These are phyloP conservation scores for Saccopteryx leptura DNA, from an alignment of 2,113 vertebrate genomes.

Conservation along the genomic window DNA sequence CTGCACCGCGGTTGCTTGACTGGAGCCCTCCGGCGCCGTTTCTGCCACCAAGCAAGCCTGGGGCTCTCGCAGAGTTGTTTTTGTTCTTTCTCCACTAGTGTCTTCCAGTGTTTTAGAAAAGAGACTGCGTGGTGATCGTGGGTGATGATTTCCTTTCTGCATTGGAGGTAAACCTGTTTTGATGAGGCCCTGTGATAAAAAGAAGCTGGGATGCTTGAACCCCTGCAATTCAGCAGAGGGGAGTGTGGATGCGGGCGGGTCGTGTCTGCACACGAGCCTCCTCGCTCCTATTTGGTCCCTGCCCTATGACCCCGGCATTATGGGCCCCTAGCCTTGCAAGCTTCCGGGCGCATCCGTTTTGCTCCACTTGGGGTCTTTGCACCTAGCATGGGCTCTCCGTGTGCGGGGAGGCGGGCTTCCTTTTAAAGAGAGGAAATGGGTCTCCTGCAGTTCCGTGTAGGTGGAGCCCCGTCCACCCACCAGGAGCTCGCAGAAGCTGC, in stretches of 20 bases:
- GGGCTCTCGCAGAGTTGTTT: accelerated
- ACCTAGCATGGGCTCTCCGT: accelerated
- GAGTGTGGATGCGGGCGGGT: background rate
- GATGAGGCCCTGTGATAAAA: background rate
- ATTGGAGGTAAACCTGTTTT: background rate
- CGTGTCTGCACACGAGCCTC: too few relatives aligned
- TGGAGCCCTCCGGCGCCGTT: accelerated
- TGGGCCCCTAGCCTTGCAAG: accelerated
- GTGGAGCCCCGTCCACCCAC: background rate
- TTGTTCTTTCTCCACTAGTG: background rate
- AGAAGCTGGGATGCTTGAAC: background rate
- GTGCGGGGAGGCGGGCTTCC: background rate
- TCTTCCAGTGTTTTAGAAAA: background rate
- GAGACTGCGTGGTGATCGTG: background rate
- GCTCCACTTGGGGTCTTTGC: background rate
- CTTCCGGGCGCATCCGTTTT: background rate
- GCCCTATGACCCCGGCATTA: background rate
- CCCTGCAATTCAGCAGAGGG: background rate
- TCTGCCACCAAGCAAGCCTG: background rate
- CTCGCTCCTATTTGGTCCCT: accelerated
- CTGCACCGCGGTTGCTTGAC: background rate
- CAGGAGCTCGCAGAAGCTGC: background rate
- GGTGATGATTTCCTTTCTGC: slow-evolving; percentile 22
- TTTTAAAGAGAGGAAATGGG: background rate
- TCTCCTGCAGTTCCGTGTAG: background rate